Evolutionary conservation across 2,113 vertebrate species (phyloP), one percentile per base, ranked within the genome.

Genomic region (Canis aureus): DNA sequence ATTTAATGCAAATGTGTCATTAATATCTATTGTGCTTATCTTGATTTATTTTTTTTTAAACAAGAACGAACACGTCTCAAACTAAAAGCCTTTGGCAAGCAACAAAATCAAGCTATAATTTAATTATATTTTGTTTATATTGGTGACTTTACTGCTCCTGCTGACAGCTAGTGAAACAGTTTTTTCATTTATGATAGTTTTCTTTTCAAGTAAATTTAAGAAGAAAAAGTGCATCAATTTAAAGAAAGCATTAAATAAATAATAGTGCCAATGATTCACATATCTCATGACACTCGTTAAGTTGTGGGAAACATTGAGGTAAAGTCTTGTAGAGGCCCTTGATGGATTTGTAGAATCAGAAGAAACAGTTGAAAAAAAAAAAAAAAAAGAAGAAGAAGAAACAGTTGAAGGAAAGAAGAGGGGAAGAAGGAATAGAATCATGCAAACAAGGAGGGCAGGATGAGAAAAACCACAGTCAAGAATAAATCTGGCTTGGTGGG

Each of bases 21-120:
- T 82, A 92, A 82, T 92, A 60, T 3, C 15, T 92, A 89, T 8
- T 12, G 9, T 35, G 15, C 38, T 97, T 89, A 78, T 66, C 22
- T 71, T 69, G 53, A 69, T 88, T 79, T 91, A 43, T 78, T 83
- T 85, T 78, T 88, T 85, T 76, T 80, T 67, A 93, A 97, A 43
- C 4, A 84, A 86, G 73, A 82, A 83, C 3, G 1, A 92, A 13
- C 9, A 78, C 43, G 20, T 38, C 2, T 66, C 32, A 90, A 74
- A 55, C 71, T 51, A 53, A 95, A 62, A 85, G 80, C 55, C 43
- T 93, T 85, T 90, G 80, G 35, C 15, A 38, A 93, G 35, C 23
- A 51, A 93, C 29, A 89, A 71, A 73, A 57, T 84, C 38, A 53
- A 90, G 35, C 35, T 93, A 53, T 11, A 86, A 22, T 92, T 93